phyloP scores from a whole-genome alignment of 2,113 vertebrate species.

The Oncorhynchus keta region DNA sequence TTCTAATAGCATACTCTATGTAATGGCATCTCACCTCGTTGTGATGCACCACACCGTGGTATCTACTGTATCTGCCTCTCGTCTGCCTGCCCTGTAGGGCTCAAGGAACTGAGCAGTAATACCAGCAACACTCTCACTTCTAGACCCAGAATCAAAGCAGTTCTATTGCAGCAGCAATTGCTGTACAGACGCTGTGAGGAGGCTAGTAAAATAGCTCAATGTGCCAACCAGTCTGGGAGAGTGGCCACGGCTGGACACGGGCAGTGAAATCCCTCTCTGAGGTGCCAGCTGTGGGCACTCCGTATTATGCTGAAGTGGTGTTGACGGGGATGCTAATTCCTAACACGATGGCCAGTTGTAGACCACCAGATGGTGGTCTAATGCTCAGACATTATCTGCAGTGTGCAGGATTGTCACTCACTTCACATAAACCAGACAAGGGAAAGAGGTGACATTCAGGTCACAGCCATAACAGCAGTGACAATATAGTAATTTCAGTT shows the following conservation, averaged over 20 bases:
- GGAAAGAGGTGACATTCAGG: not conserved
- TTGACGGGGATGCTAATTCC: constrained; percentile 24
- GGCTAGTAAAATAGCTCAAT: constrained; percentile 27
- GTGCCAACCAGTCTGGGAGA: constrained; percentile 21
- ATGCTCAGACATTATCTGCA: constrained; percentile 20
- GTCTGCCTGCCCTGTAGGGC: constrained; percentile 49
- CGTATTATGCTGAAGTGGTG: not conserved
- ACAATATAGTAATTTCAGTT: constrained; percentile 5
- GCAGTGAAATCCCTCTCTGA: constrained; percentile 21
- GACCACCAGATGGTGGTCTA: constrained; percentile 28
- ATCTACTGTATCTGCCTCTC: constrained; percentile 46
- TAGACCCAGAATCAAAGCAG: constrained; percentile 36
- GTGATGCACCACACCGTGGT: constrained; percentile 60
- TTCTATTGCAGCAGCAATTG: constrained; percentile 22
- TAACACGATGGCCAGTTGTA: constrained; percentile 15
- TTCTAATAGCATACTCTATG: constrained; percentile 34
- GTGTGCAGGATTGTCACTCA: not conserved
- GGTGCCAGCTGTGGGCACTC: constrained; percentile 24
- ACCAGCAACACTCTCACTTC: constrained; percentile 21
- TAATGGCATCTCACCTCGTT: constrained; percentile 63
- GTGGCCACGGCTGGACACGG: constrained; percentile 23
- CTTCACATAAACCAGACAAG: not conserved
- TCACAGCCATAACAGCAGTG: constrained; percentile 6
- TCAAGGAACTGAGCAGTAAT: constrained; percentile 52
- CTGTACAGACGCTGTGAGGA: constrained; percentile 18